Evolutionary conservation across 1,140 invertebrate species (phyloP).

Genomic region (Hypsibius dujardini): DNA sequence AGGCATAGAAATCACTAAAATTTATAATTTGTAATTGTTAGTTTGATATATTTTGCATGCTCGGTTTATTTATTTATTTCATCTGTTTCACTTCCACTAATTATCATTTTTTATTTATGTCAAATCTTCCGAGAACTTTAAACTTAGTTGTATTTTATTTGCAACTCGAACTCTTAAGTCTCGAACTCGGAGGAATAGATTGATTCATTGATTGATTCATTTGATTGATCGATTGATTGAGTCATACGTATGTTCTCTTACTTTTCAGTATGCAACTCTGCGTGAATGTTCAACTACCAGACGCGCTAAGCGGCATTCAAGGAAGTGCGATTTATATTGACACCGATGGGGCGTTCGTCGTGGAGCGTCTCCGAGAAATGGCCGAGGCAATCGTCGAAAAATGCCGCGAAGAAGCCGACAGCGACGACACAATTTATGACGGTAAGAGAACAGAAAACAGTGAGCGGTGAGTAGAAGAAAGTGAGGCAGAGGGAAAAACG

Average conservation of each 20-base stretch:
- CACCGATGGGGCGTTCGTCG: constrained; percentile 54
- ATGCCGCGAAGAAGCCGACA: constrained; percentile 25
- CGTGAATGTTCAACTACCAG: constrained; percentile 51
- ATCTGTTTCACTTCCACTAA: too few relatives aligned
- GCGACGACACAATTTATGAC: neutral
- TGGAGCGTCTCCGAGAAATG: constrained; percentile 44
- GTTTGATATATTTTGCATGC: too few relatives aligned
- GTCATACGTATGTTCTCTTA: constrained; percentile 18
- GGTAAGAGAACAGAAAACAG: neutral
- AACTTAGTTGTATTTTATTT: too few relatives aligned
- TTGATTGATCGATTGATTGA: neutral
- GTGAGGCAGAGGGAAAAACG: too few relatives aligned
- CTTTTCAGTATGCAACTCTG: constrained; percentile 54
- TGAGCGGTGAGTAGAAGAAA: too few relatives aligned
- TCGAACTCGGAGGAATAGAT: neutral
- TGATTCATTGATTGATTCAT: constrained; percentile 12
- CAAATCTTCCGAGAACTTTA: too few relatives aligned
- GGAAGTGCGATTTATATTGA: constrained; percentile 56
- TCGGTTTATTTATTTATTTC: too few relatives aligned
- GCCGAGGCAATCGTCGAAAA: constrained; percentile 29
- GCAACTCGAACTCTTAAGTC: neutral
- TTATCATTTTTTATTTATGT: too few relatives aligned
- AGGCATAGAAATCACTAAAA: too few relatives aligned
- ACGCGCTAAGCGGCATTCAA: constrained; percentile 43
- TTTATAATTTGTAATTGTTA: too few relatives aligned